A percentile compares a stretch with the other conserved stretches of the same genome.
Evolutionary conservation across 64 coral and sea anemone species (phyloP).

Genomic region (Pachyseris speciosa): DNA sequence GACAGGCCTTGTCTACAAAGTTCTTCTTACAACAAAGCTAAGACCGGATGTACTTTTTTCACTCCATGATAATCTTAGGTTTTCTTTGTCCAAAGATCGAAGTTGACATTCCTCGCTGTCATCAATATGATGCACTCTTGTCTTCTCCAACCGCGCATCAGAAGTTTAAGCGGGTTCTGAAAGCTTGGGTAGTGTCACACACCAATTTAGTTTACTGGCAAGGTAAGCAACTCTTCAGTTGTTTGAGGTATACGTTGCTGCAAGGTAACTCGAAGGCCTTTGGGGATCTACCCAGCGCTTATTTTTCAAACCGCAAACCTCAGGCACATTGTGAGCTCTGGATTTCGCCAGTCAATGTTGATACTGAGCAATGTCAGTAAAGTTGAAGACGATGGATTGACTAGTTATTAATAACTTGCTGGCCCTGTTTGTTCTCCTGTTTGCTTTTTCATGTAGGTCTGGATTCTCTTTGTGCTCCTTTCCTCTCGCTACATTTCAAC

Average conservation of each 20-base stretch:
- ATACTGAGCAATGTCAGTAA: no score
- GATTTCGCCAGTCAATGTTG: not conserved
- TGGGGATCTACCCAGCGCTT: no score
- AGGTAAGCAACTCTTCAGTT: constrained; percentile 57
- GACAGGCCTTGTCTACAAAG: no score
- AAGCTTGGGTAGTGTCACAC: constrained; percentile 98
- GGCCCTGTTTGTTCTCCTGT: not conserved
- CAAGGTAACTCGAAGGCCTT: no score
- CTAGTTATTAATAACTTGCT: no score
- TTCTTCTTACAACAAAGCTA: no score
- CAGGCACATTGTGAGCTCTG: no score
- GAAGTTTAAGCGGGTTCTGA: constrained; percentile 95
- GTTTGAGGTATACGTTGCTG: no score
- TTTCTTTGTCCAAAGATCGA: constrained; percentile 64
- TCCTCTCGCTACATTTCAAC: constrained; percentile 93
- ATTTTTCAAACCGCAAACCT: no score
- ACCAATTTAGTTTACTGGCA: constrained; percentile 95
- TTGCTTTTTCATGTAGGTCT: constrained; percentile 62
- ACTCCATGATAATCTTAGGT: no score
- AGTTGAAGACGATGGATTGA: no score
- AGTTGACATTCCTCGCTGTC: constrained; percentile 98
- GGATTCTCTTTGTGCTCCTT: constrained; percentile 97
- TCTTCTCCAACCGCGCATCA: constrained; percentile 89
- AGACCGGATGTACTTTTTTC: not conserved
- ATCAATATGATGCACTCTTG: constrained; percentile 92